Evolutionary conservation across 2,888 invertebrate species (phyloP), one percentile per base, ranked within the genome.

Genomic region (Drosophila nr. perissopoda): DNA sequence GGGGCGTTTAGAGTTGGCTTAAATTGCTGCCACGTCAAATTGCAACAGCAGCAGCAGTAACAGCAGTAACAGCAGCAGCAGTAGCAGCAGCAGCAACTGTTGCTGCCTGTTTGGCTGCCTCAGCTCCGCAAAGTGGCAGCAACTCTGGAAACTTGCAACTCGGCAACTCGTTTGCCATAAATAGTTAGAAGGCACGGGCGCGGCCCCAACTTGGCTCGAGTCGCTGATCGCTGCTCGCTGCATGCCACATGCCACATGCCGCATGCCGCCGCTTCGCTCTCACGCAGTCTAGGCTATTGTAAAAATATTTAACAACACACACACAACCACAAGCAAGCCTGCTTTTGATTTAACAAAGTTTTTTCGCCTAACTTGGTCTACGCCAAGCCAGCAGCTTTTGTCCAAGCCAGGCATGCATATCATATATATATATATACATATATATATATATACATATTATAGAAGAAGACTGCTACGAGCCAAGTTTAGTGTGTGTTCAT

Each of bases 161-260:
- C 53, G 64, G 70, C 88, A 85, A 86, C 85, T 89, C 88, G 85
- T 86, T 86, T 86, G 90, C 85, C 85, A 86, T 86, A 86, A 86
- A 86, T 86, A 86, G 90, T 86, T 89, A 86, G 88, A 89, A 89
- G 90, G 90, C 85, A 88, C 89, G 89, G 89, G 90, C 89, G 85
- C 85, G 90, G 90, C 89, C 79, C 74, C 82, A 79, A 82, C 80
- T 81, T 75, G 79, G 79, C 82, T 77, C 62, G 68, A 66, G 49
- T 46, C 46, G 46, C 46, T 25, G 21, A 46, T 46, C 46, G 46
- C 25, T 38, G 56, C 27, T 70, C 76, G 76, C 67, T 60, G 51
- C 63, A 29, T 70, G 69, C 79, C 58, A 54, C 75, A 67, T 75
- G 76, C 76, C 63, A 31, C 73, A 60, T 64, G 73, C 74, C 52